Percentiles rank a stretch among this genome's conserved stretches.
Evolutionary conservation across 2,797 vertebrate genomes (phyloP).

Genomic region (Sparus aurata): DNA sequence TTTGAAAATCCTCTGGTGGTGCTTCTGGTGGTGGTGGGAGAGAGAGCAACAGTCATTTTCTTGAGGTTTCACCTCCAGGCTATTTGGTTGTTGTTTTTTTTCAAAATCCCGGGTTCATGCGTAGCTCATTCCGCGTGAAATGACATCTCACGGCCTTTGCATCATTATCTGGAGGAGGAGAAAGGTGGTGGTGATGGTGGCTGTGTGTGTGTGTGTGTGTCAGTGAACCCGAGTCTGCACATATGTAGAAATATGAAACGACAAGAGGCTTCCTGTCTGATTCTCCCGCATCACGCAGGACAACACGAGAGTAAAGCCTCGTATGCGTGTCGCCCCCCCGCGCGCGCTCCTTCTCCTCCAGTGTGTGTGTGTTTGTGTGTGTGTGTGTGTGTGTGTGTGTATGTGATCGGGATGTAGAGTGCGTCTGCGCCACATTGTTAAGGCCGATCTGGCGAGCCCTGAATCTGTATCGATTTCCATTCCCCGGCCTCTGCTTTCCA

Average conservation of each 20-base stretch:
- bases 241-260: background rate
- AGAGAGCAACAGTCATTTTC: slow-evolving; percentile 78
- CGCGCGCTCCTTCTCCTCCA: slow-evolving; percentile 37
- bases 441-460: slow-evolving; percentile 86
- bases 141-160: slow-evolving; percentile 63
- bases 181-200: background rate
- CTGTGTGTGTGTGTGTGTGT: background rate
- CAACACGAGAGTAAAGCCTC: slow-evolving; percentile 34
- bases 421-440: slow-evolving; percentile 82
- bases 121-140: slow-evolving; percentile 57
- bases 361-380: slow-evolving; percentile 74
- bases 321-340: slow-evolving; percentile 57
- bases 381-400: slow-evolving; percentile 72
- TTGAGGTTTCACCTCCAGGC: slow-evolving; percentile 75
- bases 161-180: slow-evolving; percentile 54
- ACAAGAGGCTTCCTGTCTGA: background rate
- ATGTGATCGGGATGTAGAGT: slow-evolving; percentile 82
- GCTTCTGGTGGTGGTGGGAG: too few species aligned
- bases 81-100: slow-evolving; percentile 61
- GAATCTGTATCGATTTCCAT: slow-evolving; percentile 89
- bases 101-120: slow-evolving; percentile 55
- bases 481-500: slow-evolving; percentile 83
- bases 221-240: slow-evolving; percentile 14
- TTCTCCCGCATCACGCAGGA: background rate
- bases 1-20: slow-evolving; percentile 75